These are phyloP conservation scores for Lepidocolaptes lacrymiger DNA, from an alignment of 2,797 vertebrate genomes.

Conservation along the genomic window DNA sequence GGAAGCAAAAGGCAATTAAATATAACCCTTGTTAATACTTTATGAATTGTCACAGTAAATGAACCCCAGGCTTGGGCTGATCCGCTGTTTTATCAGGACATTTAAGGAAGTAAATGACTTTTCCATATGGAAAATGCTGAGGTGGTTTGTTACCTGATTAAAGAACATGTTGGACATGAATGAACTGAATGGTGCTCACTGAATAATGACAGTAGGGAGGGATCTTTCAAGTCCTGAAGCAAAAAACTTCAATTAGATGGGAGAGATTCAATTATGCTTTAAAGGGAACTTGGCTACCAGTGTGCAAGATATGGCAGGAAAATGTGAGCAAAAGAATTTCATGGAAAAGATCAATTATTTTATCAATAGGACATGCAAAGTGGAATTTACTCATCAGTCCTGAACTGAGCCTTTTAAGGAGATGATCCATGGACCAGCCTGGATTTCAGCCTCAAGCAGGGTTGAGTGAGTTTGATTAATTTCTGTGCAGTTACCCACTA, in stretches of 20 bases:
- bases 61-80: background rate
- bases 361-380: background rate
- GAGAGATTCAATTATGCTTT: background rate
- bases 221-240: background rate
- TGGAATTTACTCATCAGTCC: background rate
- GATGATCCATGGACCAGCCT: background rate
- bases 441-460: background rate
- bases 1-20: background rate
- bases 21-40: background rate
- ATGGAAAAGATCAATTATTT: background rate
- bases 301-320: background rate
- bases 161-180: background rate
- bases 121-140: background rate
- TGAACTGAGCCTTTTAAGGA: background rate
- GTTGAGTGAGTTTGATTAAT: background rate
- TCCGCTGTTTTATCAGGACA: background rate
- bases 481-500: background rate
- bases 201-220: background rate
- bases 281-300: background rate
- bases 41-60: background rate
- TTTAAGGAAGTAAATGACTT: background rate
- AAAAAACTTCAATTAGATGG: background rate
- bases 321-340: background rate
- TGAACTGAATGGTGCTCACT: background rate
- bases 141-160: background rate